Conservation (phyloP, 37 sponge, comb jelly and placozoan genomes). For the Halisarca cf. caerulea region DNA sequence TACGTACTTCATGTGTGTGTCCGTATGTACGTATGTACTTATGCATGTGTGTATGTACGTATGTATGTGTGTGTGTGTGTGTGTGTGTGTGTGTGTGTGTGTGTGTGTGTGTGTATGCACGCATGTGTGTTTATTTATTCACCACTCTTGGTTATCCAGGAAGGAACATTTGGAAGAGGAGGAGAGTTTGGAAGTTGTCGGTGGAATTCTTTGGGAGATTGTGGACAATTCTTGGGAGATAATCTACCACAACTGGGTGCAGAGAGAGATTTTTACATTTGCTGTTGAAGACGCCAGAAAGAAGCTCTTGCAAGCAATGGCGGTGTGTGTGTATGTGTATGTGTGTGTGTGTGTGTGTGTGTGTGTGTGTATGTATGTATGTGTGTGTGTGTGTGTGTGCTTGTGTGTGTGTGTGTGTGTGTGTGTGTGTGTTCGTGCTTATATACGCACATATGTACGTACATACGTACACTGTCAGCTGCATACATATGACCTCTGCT, state of each 20-base stretch:
- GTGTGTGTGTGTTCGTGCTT: too few relatives aligned
- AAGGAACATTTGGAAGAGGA: slow-evolving; percentile 35
- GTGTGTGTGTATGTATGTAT: background rate
- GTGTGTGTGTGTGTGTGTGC: slow-evolving; percentile 10
- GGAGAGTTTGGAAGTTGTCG: slow-evolving; percentile 30
- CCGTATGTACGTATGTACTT: background rate
- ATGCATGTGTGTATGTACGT: too few relatives aligned
- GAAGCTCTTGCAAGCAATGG: slow-evolving; percentile 43
- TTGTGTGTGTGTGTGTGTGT: background rate
- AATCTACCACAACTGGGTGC: slow-evolving; percentile 38
- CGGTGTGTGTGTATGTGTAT: slow-evolving; percentile 36
- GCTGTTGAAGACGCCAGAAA: slow-evolving; percentile 57
- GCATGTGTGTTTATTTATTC: background rate
- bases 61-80: background rate
- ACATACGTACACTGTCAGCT: too few relatives aligned
- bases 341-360: background rate
- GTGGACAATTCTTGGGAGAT: slow-evolving; percentile 43
- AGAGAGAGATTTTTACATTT: slow-evolving; percentile 41
- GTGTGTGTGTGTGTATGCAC: too few relatives aligned
- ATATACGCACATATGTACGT: too few relatives aligned
- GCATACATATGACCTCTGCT: too few relatives aligned
- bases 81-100: background rate
- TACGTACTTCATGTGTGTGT: background rate
- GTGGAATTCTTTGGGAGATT: slow-evolving; percentile 48
- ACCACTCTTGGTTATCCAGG: slow-evolving; percentile 40